Evolutionary conservation across 2,888 invertebrate genomes (phyloP).

Genomic region (Hyposoter didymator): DNA sequence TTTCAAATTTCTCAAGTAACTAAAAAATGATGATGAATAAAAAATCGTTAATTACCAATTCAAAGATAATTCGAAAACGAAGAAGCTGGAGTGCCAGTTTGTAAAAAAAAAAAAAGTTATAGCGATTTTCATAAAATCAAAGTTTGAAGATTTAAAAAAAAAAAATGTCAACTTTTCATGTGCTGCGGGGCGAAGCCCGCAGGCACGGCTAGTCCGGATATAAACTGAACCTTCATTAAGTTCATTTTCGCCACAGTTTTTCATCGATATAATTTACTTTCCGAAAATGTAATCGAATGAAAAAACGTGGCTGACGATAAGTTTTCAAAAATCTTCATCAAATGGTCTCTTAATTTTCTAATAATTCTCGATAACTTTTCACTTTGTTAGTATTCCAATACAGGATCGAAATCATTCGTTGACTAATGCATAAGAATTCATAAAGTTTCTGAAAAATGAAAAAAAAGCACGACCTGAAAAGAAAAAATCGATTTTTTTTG

Average conservation of each 20-base stretch:
- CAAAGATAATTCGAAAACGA: no score
- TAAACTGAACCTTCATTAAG: not conserved
- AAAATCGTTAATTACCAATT: no score
- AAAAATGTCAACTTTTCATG: no score
- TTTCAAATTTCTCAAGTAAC: no score
- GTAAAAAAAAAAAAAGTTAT: no score
- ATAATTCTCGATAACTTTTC: not conserved
- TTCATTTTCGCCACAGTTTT: not conserved
- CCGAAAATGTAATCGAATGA: not conserved
- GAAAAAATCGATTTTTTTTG: not conserved
- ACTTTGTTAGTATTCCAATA: no score
- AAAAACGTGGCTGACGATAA: not conserved
- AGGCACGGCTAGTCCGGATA: no score
- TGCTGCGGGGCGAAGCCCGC: no score
- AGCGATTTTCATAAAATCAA: no score
- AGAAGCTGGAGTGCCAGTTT: no score
- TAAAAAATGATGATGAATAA: no score
- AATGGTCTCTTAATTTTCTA: not conserved
- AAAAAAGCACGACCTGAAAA: not conserved
- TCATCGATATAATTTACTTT: not conserved
- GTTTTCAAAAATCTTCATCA: not conserved
- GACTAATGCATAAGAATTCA: not conserved
- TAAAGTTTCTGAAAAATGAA: not conserved
- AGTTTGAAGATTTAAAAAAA: no score
- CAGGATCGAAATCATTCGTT: not conserved